phyloP scores from a whole-genome alignment of 2,113 vertebrate genomes.

The Ancistrus triradiatus region DNA sequence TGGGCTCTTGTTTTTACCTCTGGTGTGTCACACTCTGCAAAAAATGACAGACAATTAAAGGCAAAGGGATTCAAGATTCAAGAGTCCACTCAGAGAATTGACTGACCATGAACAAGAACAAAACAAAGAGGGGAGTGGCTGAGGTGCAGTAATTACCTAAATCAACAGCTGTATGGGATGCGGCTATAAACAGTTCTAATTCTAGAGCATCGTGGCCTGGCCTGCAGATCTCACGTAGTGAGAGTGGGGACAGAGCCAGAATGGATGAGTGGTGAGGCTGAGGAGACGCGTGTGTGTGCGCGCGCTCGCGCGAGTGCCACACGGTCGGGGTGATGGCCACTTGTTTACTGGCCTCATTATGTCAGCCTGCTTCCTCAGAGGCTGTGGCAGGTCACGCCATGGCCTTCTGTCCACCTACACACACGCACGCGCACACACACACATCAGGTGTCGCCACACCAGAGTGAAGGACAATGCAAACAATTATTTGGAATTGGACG shows the following conservation, averaged over 20 bases:
- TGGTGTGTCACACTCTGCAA: too few species aligned
- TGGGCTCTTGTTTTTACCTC: too few species aligned
- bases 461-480: constrained; percentile 45
- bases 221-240: constrained; percentile 19
- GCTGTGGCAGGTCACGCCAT: constrained; percentile 60
- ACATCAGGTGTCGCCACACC: constrained; percentile 31
- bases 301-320: constrained; percentile 50
- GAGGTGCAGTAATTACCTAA: background rate
- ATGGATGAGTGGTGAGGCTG: constrained; percentile 23
- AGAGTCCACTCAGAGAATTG: constrained; percentile 2
- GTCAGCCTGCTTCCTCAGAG: constrained; percentile 66
- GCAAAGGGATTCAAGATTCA: too few species aligned
- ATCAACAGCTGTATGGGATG: background rate
- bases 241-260: constrained; percentile 28
- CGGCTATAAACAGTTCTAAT: constrained; percentile 12
- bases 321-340: constrained; percentile 63
- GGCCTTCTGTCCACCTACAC: constrained; percentile 65
- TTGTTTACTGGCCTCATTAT: constrained; percentile 78
- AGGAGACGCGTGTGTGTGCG: constrained; percentile 32
- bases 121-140: background rate
- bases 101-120: background rate
- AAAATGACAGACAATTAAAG: too few species aligned
- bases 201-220: constrained; percentile 25
- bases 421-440: constrained; percentile 48
- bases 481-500: constrained; percentile 48